Base-by-base conservation (phyloP, 1,140 invertebrate species). In the Catajapyx aquilonaris region DNA sequence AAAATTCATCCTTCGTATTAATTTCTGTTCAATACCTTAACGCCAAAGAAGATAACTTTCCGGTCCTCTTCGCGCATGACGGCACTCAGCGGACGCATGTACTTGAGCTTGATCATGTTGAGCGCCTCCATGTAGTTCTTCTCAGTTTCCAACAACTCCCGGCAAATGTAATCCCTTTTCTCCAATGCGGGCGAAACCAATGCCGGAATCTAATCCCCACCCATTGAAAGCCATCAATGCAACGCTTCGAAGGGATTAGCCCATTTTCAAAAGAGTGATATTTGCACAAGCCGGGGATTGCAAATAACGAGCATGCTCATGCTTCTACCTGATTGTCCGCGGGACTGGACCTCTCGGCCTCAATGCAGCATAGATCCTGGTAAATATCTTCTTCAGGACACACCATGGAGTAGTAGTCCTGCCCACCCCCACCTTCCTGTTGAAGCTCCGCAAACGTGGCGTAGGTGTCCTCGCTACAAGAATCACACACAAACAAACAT, bases 91-190 rank as follows among this genome's bases (percentile, higher is more conserved):
- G 81, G 81, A 40, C 67, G 61, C 48, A 81, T 71, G 49, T 87
- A 91, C 53, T 81, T 72, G 39, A 69, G 69, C 37, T 80, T 73
- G 28, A 97, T 69, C 61, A 86, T 91, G 47, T 71, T 71, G 13
- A 98, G 62, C 23, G 93, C 91, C 46, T 93, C 84, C 15, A 94
- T 75, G 55, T 96, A 98, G 60, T 96, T 96, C 42, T 76, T 80
- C 59, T 98, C 93, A 0, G 93, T 97, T 57, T 95, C 88, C 10
- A 95, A 69, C 3, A 98, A 61, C 58, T 98, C 93, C 48, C 86
- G 76, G 42, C 97, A 81, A 34, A 93, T 90, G 54, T 90, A 90
- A 59, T 96, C 90, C 40, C 88, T 63, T 58, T 94, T 94, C 53
- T 87, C 84, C 36, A 51, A 23, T 7, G 13, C 17, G 28, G 19